Evolutionary conservation across 2,888 invertebrate species (phyloP).

Genomic region (Drosophila fungiperda): DNA sequence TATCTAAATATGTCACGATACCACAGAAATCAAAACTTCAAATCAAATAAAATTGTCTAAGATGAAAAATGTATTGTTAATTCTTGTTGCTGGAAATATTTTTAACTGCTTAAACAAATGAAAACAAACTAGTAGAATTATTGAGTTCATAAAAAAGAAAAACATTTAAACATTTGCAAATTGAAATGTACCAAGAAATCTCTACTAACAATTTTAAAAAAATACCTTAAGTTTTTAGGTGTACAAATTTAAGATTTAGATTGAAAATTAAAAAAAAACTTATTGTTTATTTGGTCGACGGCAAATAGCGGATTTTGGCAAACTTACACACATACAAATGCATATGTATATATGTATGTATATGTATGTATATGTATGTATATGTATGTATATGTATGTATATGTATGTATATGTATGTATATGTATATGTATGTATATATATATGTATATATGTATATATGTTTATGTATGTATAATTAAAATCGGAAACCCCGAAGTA

Average conservation of each 20-base stretch:
- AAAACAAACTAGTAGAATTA: neutral
- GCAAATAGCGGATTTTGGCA: neutral
- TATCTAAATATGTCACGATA: neutral
- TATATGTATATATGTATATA: neutral
- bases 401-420: neutral
- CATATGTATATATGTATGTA: neutral
- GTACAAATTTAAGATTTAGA: neutral
- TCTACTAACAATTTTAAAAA: no score
- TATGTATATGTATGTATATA: neutral
- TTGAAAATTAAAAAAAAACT: neutral
- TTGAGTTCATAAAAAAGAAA: no score
- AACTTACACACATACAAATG: neutral
- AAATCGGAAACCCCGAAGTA: neutral
- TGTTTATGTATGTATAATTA: neutral
- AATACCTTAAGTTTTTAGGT: no score
- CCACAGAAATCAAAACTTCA: neutral
- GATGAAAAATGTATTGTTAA: neutral
- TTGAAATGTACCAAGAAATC: no score
- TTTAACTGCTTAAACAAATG: neutral
- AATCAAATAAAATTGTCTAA: neutral
- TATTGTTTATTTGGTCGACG: neutral
- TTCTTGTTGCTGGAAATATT: neutral
- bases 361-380: neutral
- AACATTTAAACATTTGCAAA: no score
- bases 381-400: neutral